These are phyloP conservation scores for Notocelia uddmanniana DNA, from an alignment of 2,888 invertebrate species.

Conservation along the genomic window DNA sequence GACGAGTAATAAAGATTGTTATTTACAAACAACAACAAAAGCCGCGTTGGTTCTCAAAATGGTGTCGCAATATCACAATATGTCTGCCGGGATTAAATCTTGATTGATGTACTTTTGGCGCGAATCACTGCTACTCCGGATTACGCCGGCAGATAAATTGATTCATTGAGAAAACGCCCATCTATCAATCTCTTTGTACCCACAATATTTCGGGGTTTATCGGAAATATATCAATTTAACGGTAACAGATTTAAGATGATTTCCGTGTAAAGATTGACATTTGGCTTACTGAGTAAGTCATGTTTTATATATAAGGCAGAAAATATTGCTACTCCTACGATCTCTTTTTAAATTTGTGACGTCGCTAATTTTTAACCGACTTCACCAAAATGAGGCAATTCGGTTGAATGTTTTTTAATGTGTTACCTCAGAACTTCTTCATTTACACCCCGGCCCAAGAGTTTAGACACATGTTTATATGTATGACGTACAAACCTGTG, in stretches of 20 bases:
- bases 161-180: constrained; percentile 29
- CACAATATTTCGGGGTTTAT: neutral
- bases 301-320: neutral
- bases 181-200: constrained; percentile 19
- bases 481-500: no score
- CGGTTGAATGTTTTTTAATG: no score
- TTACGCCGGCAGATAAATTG: constrained; percentile 21
- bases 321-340: neutral
- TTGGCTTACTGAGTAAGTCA: neutral
- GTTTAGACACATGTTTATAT: no score
- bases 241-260: constrained; percentile 18
- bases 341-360: neutral
- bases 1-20: constrained; percentile 5
- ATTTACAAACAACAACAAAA: constrained; percentile 24
- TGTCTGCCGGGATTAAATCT: constrained; percentile 22
- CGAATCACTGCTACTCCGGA: constrained; percentile 27
- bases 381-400: no score
- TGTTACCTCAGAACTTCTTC: no score
- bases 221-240: constrained; percentile 26
- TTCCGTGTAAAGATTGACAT: constrained; percentile 3
- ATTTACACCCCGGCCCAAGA: no score
- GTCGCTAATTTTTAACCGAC: no score
- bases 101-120: constrained; percentile 26
- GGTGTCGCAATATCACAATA: constrained; percentile 27
- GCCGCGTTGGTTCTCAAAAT: neutral